Conservation (phyloP, 2,113 vertebrate species). For the Pachycephala philippinensis region DNA sequence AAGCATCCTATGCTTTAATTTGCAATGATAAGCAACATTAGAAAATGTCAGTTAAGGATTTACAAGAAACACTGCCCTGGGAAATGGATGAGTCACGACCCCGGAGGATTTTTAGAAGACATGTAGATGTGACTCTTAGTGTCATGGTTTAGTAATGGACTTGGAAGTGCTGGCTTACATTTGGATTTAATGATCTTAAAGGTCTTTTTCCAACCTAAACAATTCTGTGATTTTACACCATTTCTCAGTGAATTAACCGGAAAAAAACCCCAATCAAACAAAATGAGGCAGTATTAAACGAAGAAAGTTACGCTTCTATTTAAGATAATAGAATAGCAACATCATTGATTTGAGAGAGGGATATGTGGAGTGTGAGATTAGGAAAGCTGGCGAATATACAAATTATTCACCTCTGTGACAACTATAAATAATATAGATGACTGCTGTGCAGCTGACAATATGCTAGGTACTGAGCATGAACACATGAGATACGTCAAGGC, state of each 20-base stretch:
- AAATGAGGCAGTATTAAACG: background rate
- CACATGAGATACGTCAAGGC: background rate
- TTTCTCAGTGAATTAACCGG: background rate
- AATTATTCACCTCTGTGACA: background rate
- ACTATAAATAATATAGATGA: background rate
- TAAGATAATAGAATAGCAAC: background rate
- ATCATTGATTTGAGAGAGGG: background rate
- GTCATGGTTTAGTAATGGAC: background rate
- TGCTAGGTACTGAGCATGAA: background rate
- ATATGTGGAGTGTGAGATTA: background rate
- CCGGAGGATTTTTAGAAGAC: background rate
- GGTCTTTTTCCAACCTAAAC: background rate
- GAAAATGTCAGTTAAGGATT: slow-evolving; percentile 12
- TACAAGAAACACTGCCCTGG: background rate
- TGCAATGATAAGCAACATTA: slow-evolving; percentile 26
- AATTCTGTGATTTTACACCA: background rate
- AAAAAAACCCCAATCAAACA: background rate
- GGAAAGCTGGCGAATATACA: background rate
- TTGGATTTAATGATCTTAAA: background rate
- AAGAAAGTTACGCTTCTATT: background rate
- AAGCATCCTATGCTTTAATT: slow-evolving; percentile 53
- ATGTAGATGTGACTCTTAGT: background rate
- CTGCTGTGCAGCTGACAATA: background rate
- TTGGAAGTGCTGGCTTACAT: background rate
- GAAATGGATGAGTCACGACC: background rate